A percentile compares a stretch with the other conserved stretches of the same genome.
Evolutionary conservation across 1,140 invertebrate genomes (phyloP).

Genomic region (Micrasema longulum): DNA sequence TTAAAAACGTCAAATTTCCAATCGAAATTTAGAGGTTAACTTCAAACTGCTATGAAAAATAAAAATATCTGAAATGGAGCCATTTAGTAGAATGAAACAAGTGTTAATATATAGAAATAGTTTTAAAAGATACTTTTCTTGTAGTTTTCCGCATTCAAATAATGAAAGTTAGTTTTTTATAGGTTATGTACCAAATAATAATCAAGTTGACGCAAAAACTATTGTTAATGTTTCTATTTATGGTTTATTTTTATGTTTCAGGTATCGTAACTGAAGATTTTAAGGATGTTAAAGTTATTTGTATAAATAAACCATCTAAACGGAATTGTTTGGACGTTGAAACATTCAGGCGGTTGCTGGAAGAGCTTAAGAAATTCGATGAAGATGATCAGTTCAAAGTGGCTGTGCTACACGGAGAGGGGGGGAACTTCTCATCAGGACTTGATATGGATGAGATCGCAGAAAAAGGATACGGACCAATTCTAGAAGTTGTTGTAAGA

Average conservation of each 20-base stretch:
- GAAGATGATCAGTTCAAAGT: constrained; percentile 76
- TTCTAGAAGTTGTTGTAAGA: constrained; percentile 65
- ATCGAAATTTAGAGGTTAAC: not conserved
- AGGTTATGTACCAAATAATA: not conserved
- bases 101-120: not conserved
- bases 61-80: not conserved
- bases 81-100: not conserved
- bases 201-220: not conserved
- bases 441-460: constrained; percentile 83
- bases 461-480: constrained; percentile 65
- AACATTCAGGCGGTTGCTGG: constrained; percentile 75
- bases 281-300: constrained; percentile 68
- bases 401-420: constrained; percentile 86
- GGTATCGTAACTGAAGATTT: constrained; percentile 20
- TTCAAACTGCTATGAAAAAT: constrained; percentile 16
- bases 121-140: not conserved
- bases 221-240: not conserved
- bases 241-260: constrained; percentile 6
- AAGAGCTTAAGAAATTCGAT: constrained; percentile 84
- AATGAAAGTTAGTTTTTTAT: constrained; percentile 12
- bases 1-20: no score
- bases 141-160: not conserved
- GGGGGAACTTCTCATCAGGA: constrained; percentile 92
- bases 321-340: constrained; percentile 83
- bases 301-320: constrained; percentile 86